These are phyloP conservation scores for mouse (Mus musculus) DNA, from an alignment of 2,113 vertebrate species.

Conservation along the genomic window DNA sequence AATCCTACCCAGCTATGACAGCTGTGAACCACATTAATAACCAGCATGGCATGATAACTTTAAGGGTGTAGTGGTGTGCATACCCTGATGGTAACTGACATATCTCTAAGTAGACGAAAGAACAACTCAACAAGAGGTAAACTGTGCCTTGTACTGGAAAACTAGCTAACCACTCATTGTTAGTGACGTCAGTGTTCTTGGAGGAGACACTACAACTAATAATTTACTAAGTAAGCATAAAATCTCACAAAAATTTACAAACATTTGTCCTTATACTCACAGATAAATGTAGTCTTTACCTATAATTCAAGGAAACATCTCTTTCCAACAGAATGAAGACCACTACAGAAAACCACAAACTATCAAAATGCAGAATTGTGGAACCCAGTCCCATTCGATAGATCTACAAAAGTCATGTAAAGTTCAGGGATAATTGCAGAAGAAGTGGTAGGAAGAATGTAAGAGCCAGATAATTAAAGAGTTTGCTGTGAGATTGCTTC, in stretches of 20 bases:
- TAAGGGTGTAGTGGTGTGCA: not conserved
- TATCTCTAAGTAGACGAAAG: not conserved
- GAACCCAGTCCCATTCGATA: not conserved
- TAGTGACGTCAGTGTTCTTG: not conserved
- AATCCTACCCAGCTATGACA: not conserved
- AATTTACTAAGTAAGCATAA: not conserved
- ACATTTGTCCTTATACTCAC: not conserved
- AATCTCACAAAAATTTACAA: not conserved
- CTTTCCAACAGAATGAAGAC: not conserved
- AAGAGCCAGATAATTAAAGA: not conserved
- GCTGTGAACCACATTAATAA: not conserved
- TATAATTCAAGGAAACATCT: not conserved
- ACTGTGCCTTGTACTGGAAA: not conserved
- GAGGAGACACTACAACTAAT: not conserved
- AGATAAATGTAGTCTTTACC: not conserved
- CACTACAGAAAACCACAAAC: not conserved
- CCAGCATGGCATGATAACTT: not conserved
- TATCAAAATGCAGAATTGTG: not conserved
- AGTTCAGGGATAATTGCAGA: not conserved
- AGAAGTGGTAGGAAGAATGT: not conserved
- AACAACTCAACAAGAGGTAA: not conserved
- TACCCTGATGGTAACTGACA: not conserved
- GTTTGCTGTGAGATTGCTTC: not conserved
- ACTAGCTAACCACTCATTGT: not conserved
- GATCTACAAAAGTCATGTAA: not conserved